Evolutionary conservation across 2,888 invertebrate genomes (phyloP).

Genomic region (Drosophila tripunctata): DNA sequence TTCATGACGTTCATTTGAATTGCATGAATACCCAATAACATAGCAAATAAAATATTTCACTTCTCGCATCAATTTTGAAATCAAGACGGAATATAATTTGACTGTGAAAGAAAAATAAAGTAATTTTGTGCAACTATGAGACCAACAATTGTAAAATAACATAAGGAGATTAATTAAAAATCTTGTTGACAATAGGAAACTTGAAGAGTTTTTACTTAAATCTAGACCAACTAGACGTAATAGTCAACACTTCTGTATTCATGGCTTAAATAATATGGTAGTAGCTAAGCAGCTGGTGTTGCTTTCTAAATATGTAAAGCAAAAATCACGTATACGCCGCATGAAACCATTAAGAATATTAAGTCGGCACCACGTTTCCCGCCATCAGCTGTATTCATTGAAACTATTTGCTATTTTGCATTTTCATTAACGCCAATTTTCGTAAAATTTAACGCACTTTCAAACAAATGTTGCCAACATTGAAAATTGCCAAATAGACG

Average conservation of each 20-base stretch:
- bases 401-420: slow-evolving; percentile 72
- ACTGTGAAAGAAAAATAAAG: slow-evolving; percentile 10
- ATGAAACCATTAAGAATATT: slow-evolving; percentile 38
- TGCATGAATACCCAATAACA: neutral
- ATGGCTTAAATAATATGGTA: neutral
- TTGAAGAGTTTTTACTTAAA: slow-evolving; percentile 25
- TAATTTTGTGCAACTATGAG: slow-evolving; percentile 61
- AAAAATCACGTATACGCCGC: slow-evolving; percentile 64
- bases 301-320: slow-evolving; percentile 28
- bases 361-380: slow-evolving; percentile 16
- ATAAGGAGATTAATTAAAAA: slow-evolving; percentile 49
- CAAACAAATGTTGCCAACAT: slow-evolving; percentile 67
- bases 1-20: slow-evolving; percentile 68
- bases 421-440: slow-evolving; percentile 74
- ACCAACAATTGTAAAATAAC: slow-evolving; percentile 14
- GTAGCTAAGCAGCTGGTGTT: slow-evolving; percentile 26
- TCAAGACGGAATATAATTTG: too few relatives aligned
- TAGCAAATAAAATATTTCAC: slow-evolving; percentile 40
- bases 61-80: slow-evolving; percentile 21
- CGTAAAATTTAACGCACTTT: slow-evolving; percentile 72
- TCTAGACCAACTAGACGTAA: neutral
- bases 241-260: neutral
- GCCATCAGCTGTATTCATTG: slow-evolving; percentile 51
- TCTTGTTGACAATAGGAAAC: slow-evolving; percentile 23
- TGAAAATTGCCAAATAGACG: slow-evolving; percentile 15